phyloP scores from a whole-genome alignment of 1,140 invertebrate species.

The Aphelenchoides fujianensis region DNA sequence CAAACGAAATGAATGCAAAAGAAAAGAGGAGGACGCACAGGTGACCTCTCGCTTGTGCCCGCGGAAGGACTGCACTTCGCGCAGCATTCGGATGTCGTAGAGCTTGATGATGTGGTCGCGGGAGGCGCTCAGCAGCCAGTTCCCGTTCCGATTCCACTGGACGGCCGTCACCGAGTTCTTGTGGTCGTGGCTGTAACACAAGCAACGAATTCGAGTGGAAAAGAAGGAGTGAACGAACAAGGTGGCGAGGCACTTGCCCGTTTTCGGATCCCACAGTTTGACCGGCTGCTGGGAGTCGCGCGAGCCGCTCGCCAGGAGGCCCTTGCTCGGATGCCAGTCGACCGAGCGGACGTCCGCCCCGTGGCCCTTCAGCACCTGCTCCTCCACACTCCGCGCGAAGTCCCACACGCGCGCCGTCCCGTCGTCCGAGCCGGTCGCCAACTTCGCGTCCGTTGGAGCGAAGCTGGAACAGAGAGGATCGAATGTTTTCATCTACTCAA shows the following conservation, averaged over 20 bases:
- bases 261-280: slow-evolving; percentile 98
- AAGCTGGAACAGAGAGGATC: slow-evolving; percentile 78
- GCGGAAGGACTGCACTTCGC: slow-evolving; percentile 89
- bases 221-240: slow-evolving; percentile 68
- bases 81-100: slow-evolving; percentile 84
- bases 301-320: slow-evolving; percentile 91
- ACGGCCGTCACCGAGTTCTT: slow-evolving; percentile 99
- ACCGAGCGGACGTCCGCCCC: slow-evolving; percentile 99
- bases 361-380: slow-evolving; percentile 90
- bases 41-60: slow-evolving; percentile 98
- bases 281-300: slow-evolving; percentile 99
- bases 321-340: slow-evolving; percentile 98
- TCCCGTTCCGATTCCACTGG: slow-evolving; percentile 98
- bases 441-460: slow-evolving; percentile 95
- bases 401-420: slow-evolving; percentile 97
- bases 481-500: not conserved
- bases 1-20: slow-evolving; percentile 32
- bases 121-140: slow-evolving; percentile 95
- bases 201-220: not conserved
- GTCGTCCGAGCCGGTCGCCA: slow-evolving; percentile 98
- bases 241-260: slow-evolving; percentile 73
- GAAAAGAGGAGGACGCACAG: slow-evolving; percentile 68
- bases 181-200: slow-evolving; percentile 80
- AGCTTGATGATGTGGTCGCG: slow-evolving; percentile 94
- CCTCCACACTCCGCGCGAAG: slow-evolving; percentile 92